Base-by-base conservation (phyloP, 2,888 invertebrate species). In the Teleogryllus oceanicus region DNA sequence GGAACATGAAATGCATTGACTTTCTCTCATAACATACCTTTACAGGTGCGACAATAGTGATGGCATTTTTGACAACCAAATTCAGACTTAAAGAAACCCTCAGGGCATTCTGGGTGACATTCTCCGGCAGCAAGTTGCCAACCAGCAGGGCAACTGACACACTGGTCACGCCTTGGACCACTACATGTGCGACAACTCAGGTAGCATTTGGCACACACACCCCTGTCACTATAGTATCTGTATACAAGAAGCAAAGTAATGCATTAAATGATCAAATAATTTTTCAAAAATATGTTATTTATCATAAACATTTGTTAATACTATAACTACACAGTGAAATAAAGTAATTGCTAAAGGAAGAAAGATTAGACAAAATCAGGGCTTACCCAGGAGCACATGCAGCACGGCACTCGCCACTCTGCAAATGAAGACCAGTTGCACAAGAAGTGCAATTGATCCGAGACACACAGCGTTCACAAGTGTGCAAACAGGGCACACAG, bases 31-130 rank as follows among this genome's bases (percentile, higher is more conserved):
- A 8, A 37, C 37, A n/a, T 87, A 92, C 96, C 96, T 86, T 92
- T 92, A 86, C 96, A 96, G 84, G 94, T 94, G 83, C 92, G 92
- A 87, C 96, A 96, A 85, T 94, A 94, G 87, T 94, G 94, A 88
- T 96, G 95, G 88, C 96, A 96, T 87, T 94, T 94, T 83, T 94
- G 93, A 85, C 96, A 96, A 12, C 94, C 94, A 84, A 91, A 94
- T 83, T 91, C 90, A 8, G 92, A 92, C 87, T 94, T 93, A 88
- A 94, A 96, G 88, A 94, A 95, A 75, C 95, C 95, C 87, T 94
- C 93, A 0, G 96, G 95, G 86, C 96, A 96, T 84, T 94, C 93
- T 0, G 94, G 93, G 84, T 94, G 92, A 84, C 96, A 96, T 86
- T 95, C 94, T 2, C 95, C 95, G 2, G 94, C 94, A 0, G 94